These are phyloP conservation scores for Cryptoleucopteryx plumbea DNA, from an alignment of 2,113 vertebrate genomes.

Conservation along the genomic window DNA sequence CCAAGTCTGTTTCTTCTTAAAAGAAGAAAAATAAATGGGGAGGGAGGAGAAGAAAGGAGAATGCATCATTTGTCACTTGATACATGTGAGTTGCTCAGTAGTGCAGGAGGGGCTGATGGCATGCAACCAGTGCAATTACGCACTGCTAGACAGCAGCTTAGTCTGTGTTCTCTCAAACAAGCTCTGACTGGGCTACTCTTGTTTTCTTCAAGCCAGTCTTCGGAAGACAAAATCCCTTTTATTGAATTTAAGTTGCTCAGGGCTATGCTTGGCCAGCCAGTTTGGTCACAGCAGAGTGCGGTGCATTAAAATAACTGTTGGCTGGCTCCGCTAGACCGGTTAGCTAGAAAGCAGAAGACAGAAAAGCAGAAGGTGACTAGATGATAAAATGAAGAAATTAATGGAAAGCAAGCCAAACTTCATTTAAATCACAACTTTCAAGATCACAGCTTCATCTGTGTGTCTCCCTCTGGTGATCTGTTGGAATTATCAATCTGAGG, in stretches of 20 bases:
- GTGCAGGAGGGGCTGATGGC: neutral
- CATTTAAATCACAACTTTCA: neutral
- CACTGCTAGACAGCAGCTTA: neutral
- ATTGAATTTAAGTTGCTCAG: neutral
- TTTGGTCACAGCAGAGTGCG: neutral
- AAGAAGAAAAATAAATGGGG: neutral
- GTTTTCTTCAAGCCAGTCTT: neutral
- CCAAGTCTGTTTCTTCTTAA: neutral
- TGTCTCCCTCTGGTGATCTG: neutral
- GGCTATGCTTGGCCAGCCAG: neutral
- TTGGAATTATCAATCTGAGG: neutral
- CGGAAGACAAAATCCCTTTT: neutral
- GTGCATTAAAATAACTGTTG: neutral
- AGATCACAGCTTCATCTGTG: neutral
- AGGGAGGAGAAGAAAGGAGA: neutral
- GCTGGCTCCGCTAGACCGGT: fast-evolving
- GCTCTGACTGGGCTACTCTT: neutral
- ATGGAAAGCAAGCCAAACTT: neutral
- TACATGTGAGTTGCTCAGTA: fast-evolving
- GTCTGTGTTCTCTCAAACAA: neutral
- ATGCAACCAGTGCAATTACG: fast-evolving
- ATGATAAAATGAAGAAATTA: neutral
- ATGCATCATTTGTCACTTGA: neutral
- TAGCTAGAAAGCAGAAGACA: neutral
- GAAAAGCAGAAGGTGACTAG: neutral